phyloP scores from a whole-genome alignment of 1,140 invertebrate species.

The Scylla paramamosain region DNA sequence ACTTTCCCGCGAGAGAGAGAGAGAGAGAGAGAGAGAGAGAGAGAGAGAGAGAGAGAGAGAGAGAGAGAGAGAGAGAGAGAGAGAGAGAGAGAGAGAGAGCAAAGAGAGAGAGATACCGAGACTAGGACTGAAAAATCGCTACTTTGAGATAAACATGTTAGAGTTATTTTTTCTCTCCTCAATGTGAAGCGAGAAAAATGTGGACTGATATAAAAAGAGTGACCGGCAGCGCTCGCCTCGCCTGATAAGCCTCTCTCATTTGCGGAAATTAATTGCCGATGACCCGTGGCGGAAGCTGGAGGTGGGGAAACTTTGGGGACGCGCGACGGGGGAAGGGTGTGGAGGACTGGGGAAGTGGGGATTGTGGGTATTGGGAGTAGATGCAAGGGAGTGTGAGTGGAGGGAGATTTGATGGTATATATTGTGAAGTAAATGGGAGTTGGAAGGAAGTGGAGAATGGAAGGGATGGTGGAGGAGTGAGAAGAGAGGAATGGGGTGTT shows the following conservation, averaged over 20 bases:
- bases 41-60: neutral
- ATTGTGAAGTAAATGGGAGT: too few relatives aligned
- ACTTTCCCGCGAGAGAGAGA: neutral
- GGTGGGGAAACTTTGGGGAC: neutral
- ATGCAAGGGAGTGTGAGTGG: too few relatives aligned
- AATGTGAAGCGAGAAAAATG: neutral
- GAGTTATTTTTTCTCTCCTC: neutral
- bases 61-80: conserved; percentile 30
- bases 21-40: conserved; percentile 41
- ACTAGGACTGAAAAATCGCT: neutral
- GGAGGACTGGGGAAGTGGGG: neutral
- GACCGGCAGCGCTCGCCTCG: neutral
- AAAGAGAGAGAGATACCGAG: conserved; percentile 22
- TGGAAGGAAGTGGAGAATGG: too few relatives aligned
- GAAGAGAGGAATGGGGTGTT: too few relatives aligned
- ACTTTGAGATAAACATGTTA: neutral
- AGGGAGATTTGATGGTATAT: too few relatives aligned
- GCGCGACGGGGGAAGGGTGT: neutral
- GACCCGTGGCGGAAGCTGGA: neutral
- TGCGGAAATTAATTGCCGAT: neutral
- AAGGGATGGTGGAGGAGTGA: too few relatives aligned
- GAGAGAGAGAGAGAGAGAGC: conserved; percentile 41
- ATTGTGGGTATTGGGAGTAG: neutral
- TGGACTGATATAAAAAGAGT: neutral
- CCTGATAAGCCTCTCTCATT: conserved; percentile 12